Conservation (phyloP, 2,113 vertebrate genomes). For the Oceanodroma tethys region DNA sequence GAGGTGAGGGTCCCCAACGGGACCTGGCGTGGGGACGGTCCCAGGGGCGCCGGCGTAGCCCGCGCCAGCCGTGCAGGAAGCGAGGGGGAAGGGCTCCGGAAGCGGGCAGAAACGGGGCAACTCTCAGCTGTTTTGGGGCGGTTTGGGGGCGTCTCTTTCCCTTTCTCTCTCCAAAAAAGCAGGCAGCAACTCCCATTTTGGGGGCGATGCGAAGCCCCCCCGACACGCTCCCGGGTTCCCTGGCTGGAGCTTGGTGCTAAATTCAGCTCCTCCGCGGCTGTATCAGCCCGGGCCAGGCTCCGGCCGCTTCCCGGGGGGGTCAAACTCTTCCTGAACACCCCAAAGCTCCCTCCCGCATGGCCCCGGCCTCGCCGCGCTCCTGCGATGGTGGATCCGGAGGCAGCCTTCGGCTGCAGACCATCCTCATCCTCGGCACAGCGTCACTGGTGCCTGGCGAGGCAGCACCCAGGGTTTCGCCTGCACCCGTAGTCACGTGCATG, state of each 20-base stretch:
- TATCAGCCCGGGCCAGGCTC: neutral
- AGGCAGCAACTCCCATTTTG: too few species aligned
- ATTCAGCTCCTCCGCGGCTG: neutral
- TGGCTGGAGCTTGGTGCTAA: neutral
- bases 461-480: neutral
- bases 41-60: accelerated
- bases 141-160: accelerated
- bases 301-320: neutral
- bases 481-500: accelerated
- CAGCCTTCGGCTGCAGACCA: neutral
- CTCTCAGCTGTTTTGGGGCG: accelerated
- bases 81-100: conserved; percentile 33
- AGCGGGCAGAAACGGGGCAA: neutral
- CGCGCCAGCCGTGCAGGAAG: accelerated
- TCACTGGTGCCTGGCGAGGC: neutral
- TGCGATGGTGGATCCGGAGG: accelerated
- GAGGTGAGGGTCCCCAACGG: accelerated
- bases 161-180: neutral
- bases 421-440: neutral
- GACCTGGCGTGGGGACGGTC: accelerated
- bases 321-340: neutral
- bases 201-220: accelerated
- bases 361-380: accelerated
- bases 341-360: accelerated
- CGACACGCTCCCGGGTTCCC: neutral